Evolutionary conservation across 2,797 vertebrate genomes (phyloP), one percentile per base, ranked within the genome.

Genomic region (Brachyalestes nurse): DNA sequence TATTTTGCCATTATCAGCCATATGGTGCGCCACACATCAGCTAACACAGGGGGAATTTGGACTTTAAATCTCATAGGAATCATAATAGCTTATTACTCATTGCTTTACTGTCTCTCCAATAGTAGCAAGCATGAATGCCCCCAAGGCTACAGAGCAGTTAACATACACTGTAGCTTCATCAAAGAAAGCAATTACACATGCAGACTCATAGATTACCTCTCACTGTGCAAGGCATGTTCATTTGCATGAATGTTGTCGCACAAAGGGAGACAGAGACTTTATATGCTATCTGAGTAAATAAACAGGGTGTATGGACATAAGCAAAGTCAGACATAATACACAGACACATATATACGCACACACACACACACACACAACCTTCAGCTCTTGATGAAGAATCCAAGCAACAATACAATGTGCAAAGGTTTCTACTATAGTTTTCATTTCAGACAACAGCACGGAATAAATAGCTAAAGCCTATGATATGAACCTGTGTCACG

Each of bases 141-240:
- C 34, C 5, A 45, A 74, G 64, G 16, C 51, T 75, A 47, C 49
- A 34, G 49, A 80, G 65, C 25, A 75, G 66, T 47, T 57, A 34
- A 61, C 51, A 69, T 14, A 66, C 47, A 72, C 65, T 76, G 61
- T 25, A 58, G 65, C 34, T 62, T 28, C 53, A 34, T 23, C 78
- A 79, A 16, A 49, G 17, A 76, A 81, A 78, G 74, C 75, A 75
- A 80, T 76, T 81, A 83, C 45, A 83, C 57, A 69, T 75, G 81
- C 70, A 75, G 66, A 83, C 77, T 13, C 72, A 76, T 21, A 78
- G 78, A 78, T 83, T 67, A 79, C 34, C 45, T 58, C 13, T 67
- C 72, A 83, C 66, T 55, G 69, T 25, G 23, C 28, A 13, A 73
- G 19, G 4, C 23, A 40, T 40, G 51, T 40, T 72, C 51, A 72